Conservation (phyloP, 2,888 invertebrate genomes). For the Bellardia pandia region DNA sequence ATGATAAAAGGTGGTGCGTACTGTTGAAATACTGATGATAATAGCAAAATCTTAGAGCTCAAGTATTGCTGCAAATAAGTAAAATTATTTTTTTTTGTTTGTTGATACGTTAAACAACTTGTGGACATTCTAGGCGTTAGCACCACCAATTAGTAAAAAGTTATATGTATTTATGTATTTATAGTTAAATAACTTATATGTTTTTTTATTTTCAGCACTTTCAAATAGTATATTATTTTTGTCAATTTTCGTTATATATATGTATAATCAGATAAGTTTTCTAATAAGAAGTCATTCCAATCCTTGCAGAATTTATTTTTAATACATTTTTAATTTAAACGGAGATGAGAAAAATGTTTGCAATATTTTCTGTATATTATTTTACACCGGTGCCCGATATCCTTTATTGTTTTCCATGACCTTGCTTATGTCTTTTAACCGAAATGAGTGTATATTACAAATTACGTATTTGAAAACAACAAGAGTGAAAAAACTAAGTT, state of each 20-base stretch:
- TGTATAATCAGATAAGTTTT: background rate
- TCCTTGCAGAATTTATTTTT: slow-evolving; percentile 10
- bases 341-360: slow-evolving; percentile 2
- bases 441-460: slow-evolving; percentile 10
- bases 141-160: slow-evolving; percentile 45
- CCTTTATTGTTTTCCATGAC: slow-evolving; percentile 71
- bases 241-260: background rate
- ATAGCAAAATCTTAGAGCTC: slow-evolving; percentile 66
- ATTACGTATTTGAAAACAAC: slow-evolving; percentile 38
- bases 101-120: slow-evolving; percentile 67
- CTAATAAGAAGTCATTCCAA: background rate
- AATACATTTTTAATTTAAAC: slow-evolving; percentile 36
- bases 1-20: slow-evolving; percentile 82
- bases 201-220: background rate
- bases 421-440: slow-evolving; percentile 58
- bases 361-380: slow-evolving; percentile 65
- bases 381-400: slow-evolving; percentile 60
- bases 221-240: slow-evolving; percentile 28
- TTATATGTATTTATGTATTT: slow-evolving; percentile 10
- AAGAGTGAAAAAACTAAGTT: background rate
- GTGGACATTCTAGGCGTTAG: slow-evolving; percentile 75
- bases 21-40: slow-evolving; percentile 72
- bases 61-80: slow-evolving; percentile 56
- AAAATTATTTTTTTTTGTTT: slow-evolving; percentile 60
- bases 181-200: background rate